Evolutionary conservation across 2,797 vertebrate genomes (phyloP).

Genomic region (Meriones psammophilus): DNA sequence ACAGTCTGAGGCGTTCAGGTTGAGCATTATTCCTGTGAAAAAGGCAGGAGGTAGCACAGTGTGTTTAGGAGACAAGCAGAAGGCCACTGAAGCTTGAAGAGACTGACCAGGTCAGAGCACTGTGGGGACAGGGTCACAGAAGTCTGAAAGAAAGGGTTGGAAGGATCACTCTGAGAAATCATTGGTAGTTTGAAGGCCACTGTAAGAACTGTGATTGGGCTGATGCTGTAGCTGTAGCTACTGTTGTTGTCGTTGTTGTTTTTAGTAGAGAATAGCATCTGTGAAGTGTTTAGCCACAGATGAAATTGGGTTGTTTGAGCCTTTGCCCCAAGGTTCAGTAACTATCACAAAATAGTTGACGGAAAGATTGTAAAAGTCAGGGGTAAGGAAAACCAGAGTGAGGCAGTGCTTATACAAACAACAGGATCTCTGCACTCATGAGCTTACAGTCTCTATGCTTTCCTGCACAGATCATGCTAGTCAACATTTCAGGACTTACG

Average conservation of each 20-base stretch:
- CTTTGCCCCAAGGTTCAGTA: neutral
- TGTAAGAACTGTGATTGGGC: neutral
- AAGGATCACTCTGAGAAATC: no score
- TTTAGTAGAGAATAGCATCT: neutral
- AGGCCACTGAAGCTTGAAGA: no score
- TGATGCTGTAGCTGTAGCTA: no score
- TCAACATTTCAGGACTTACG: neutral
- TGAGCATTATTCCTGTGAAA: no score
- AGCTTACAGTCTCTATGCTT: neutral
- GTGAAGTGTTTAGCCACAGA: neutral
- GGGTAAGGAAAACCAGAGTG: neutral
- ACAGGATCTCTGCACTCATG: neutral
- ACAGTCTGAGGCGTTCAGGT: neutral
- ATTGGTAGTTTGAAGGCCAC: neutral
- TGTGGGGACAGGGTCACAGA: no score
- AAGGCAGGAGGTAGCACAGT: fast-evolving
- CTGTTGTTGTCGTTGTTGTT: no score
- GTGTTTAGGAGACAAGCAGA: neutral
- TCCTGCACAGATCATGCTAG: neutral
- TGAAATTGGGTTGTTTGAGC: no score
- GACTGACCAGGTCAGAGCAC: neutral
- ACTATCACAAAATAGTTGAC: neutral
- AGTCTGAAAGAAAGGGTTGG: no score
- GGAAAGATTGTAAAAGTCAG: neutral
- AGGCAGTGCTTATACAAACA: neutral